Percentiles rank a stretch among this genome's conserved stretches.
These are phyloP conservation scores for Poeciliopsis retropinna DNA, from an alignment of 2,113 vertebrate genomes.

Conservation along the genomic window DNA sequence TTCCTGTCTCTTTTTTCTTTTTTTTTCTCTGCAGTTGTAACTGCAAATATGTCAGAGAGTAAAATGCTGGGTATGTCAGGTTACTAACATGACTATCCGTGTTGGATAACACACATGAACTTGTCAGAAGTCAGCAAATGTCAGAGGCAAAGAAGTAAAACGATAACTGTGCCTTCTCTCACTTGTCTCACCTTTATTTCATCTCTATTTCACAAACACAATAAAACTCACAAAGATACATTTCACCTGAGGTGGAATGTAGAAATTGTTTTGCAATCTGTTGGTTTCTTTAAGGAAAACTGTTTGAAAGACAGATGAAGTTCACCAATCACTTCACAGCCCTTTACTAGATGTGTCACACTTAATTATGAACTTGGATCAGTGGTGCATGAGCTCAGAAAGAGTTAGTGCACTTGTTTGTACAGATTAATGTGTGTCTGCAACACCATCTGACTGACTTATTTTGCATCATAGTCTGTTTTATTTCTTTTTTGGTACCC, in stretches of 20 bases:
- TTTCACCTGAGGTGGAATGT: background rate
- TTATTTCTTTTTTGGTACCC: background rate
- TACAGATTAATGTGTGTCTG: slow-evolving; percentile 25
- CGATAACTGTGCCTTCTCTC: slow-evolving; percentile 20
- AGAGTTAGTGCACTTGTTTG: slow-evolving; percentile 45
- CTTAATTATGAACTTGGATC: slow-evolving; percentile 77
- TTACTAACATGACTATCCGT: background rate
- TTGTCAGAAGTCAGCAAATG: slow-evolving; percentile 37
- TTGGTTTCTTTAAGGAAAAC: slow-evolving; percentile 18
- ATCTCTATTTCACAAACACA: background rate
- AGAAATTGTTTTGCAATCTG: slow-evolving; percentile 14
- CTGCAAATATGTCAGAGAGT: slow-evolving; percentile 53
- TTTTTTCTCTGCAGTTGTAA: slow-evolving; percentile 26
- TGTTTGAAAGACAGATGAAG: slow-evolving; percentile 44
- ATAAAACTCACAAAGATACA: slow-evolving; percentile 3
- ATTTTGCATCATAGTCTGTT: background rate
- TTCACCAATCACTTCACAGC: slow-evolving; percentile 77
- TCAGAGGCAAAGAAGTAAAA: slow-evolving; percentile 31
- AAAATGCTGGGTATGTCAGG: slow-evolving; percentile 46
- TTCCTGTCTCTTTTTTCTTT: slow-evolving; percentile 10
- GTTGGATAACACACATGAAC: slow-evolving; percentile 20
- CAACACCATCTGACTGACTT: slow-evolving; percentile 29
- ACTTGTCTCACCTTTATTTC: slow-evolving; percentile 12
- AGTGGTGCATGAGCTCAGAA: slow-evolving; percentile 67
- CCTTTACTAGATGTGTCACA: slow-evolving; percentile 76